These are phyloP conservation scores for Buceros bicornis DNA, from an alignment of 2,797 vertebrate genomes.

Conservation along the genomic window DNA sequence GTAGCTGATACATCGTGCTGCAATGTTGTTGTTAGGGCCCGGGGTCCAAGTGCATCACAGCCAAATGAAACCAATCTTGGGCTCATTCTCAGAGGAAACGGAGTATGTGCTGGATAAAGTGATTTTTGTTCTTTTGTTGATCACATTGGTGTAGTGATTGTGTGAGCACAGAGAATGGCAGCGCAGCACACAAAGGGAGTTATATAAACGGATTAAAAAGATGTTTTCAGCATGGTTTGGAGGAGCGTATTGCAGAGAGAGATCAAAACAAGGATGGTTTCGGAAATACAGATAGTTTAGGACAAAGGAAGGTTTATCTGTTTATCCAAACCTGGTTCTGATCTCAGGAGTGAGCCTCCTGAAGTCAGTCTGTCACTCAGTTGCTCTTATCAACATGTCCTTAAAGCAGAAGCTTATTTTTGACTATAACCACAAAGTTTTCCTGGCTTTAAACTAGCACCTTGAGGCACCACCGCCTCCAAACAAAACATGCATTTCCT, in stretches of 20 bases:
- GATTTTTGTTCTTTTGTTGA: conserved; percentile 44
- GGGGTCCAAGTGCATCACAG: neutral
- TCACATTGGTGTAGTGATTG: neutral
- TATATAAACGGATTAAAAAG: conserved; percentile 33
- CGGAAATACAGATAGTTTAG: neutral
- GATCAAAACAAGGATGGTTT: neutral
- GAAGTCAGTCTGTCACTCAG: neutral
- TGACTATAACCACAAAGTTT: neutral
- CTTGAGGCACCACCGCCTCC: neutral
- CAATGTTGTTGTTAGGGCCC: neutral
- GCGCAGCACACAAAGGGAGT: neutral
- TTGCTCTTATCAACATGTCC: neutral
- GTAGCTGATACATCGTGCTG: neutral
- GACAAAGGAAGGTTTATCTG: neutral
- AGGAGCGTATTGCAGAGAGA: neutral
- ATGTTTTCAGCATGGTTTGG: conserved; percentile 1
- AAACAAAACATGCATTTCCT: neutral
- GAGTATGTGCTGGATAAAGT: neutral
- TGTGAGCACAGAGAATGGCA: conserved; percentile 22
- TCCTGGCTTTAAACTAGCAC: neutral
- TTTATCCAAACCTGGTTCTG: neutral
- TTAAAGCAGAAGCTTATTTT: neutral
- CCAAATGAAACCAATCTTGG: neutral
- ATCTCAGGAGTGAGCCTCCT: neutral
- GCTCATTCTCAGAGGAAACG: neutral